A percentile compares a stretch with the other conserved stretches of the same genome.
Conservation (phyloP, 2,113 vertebrate genomes). For the Pipra filicauda region DNA sequence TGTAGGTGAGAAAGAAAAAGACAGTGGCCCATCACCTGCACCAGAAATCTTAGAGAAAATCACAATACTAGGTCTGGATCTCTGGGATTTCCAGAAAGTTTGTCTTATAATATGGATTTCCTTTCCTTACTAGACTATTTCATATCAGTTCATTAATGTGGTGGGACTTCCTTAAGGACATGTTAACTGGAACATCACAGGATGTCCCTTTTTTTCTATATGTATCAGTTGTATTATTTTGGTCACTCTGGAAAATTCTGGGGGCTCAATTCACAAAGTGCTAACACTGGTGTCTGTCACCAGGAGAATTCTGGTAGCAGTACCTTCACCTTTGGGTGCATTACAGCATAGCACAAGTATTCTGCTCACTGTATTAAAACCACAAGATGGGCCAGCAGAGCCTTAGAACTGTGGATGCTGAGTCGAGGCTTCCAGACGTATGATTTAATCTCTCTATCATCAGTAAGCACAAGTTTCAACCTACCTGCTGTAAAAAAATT, state of each 20-base stretch:
- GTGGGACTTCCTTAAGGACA: background rate
- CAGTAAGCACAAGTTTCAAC: background rate
- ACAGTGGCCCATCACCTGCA: background rate
- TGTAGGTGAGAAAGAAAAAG: background rate
- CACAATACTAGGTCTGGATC: background rate
- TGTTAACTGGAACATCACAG: background rate
- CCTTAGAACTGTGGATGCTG: background rate
- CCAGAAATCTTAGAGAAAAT: background rate
- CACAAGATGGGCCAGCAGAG: background rate
- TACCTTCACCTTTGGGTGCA: background rate
- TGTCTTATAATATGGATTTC: background rate
- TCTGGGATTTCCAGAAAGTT: background rate
- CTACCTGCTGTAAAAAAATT: background rate
- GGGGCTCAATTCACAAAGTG: fast-evolving
- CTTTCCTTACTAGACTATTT: background rate
- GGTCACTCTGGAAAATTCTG: background rate
- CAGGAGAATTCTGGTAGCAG: background rate
- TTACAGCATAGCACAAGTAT: background rate
- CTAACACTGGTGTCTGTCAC: background rate
- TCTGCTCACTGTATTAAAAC: background rate
- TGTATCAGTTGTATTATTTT: background rate
- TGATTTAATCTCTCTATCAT: background rate
- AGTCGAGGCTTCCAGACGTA: background rate
- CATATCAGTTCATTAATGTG: background rate
- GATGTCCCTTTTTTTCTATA: background rate